phyloP scores from a whole-genome alignment of 2,888 invertebrate genomes.

The Parapristionchus giblindavisi region DNA sequence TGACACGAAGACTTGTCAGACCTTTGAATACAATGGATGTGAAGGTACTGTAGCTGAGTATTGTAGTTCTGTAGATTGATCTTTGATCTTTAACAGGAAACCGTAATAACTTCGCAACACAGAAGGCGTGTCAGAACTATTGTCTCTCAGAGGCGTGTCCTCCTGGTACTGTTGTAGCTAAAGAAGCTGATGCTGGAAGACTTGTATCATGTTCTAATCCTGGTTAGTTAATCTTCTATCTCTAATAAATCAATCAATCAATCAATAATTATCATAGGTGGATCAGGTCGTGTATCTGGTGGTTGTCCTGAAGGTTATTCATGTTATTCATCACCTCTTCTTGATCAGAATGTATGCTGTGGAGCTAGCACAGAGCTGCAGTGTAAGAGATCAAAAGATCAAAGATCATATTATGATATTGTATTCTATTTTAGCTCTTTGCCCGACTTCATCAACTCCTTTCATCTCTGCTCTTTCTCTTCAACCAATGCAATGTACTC shows the following conservation, averaged over 20 bases:
- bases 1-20: conserved; percentile 66
- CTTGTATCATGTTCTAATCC: conserved; percentile 66
- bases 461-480: conserved; percentile 68
- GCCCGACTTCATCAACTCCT: conserved; percentile 66
- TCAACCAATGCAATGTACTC: conserved; percentile 69
- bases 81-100: conserved; percentile 53
- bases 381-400: conserved; percentile 43
- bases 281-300: conserved; percentile 61
- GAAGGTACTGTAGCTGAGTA: conserved; percentile 45
- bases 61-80: background rate
- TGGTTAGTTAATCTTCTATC: conserved; percentile 26
- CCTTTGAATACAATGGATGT: conserved; percentile 69
- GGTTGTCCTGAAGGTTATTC: conserved; percentile 69
- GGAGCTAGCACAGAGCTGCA: conserved; percentile 66
- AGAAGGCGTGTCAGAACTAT: conserved; percentile 68
- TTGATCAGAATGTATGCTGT: conserved; percentile 69
- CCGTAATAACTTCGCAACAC: conserved; percentile 68
- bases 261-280: no score
- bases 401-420: background rate
- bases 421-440: conserved; percentile 57
- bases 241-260: no score
- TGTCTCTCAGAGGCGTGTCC: conserved; percentile 68
- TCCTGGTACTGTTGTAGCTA: conserved; percentile 67
- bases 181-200: conserved; percentile 62
- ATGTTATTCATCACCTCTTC: conserved; percentile 63